These are phyloP conservation scores for Ploceus nigricollis DNA, from an alignment of 2,113 vertebrate genomes.

Conservation along the genomic window DNA sequence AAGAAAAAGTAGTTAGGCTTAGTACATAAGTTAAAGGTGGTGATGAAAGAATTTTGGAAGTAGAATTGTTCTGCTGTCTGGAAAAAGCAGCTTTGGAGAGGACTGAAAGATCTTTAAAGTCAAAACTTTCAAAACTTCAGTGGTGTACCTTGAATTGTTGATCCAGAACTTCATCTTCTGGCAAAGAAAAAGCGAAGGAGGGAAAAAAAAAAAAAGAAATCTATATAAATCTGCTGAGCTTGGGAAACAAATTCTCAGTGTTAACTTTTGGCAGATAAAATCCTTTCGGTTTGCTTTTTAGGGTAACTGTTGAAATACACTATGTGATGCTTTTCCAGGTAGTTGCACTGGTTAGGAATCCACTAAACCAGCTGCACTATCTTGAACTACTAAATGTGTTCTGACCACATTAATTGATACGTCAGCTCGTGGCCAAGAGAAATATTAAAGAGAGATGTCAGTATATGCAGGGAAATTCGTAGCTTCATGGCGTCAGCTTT, in stretches of 20 bases:
- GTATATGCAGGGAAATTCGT: slow-evolving; percentile 61
- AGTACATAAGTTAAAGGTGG: slow-evolving; percentile 14
- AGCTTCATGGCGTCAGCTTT: slow-evolving; percentile 16
- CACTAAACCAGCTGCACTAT: slow-evolving; percentile 44
- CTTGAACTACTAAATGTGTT: slow-evolving; percentile 46
- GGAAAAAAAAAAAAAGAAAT: neutral
- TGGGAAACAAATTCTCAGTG: neutral
- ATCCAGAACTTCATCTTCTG: slow-evolving; percentile 10
- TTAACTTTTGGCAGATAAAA: neutral
- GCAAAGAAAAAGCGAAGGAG: neutral
- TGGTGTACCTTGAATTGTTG: slow-evolving; percentile 20
- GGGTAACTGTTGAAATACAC: neutral
- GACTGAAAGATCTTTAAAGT: slow-evolving; percentile 1
- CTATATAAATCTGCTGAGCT: neutral
- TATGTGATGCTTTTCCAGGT: slow-evolving; percentile 32
- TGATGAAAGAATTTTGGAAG: slow-evolving; percentile 35
- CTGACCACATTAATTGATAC: slow-evolving; percentile 55
- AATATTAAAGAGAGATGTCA: slow-evolving; percentile 43
- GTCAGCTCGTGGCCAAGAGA: slow-evolving; percentile 39
- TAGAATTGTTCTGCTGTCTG: neutral
- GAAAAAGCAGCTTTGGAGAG: neutral
- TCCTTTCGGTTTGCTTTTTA: neutral
- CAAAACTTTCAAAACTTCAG: neutral
- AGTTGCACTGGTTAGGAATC: slow-evolving; percentile 10
- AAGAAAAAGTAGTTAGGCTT: neutral